These are phyloP conservation scores for Chelonus formosanus DNA, from an alignment of 2,888 invertebrate genomes.

Conservation along the genomic window DNA sequence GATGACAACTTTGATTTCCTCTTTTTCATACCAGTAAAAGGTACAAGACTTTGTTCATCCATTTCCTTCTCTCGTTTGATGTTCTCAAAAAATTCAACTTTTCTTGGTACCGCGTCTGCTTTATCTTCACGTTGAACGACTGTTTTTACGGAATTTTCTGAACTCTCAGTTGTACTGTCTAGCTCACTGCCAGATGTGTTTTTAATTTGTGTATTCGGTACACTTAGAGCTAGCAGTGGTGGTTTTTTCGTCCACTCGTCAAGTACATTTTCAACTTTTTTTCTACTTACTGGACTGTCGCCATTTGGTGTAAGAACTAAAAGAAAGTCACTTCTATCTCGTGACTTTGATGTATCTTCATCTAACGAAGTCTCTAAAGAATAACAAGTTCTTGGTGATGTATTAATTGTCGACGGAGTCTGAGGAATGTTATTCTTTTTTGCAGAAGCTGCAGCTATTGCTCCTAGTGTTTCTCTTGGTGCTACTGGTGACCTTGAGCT, in stretches of 20 bases:
- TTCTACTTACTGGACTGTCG: conserved; percentile 50
- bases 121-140: conserved; percentile 70
- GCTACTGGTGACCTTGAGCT: conserved; percentile 50
- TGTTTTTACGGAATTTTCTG: conserved; percentile 76
- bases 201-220: conserved; percentile 44
- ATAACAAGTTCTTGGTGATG: conserved; percentile 66
- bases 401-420: conserved; percentile 35
- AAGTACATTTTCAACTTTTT: conserved; percentile 61
- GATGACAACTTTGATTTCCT: conserved; percentile 63
- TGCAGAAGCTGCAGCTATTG: conserved; percentile 47
- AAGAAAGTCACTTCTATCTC: conserved; percentile 63
- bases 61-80: conserved; percentile 61
- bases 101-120: conserved; percentile 75
- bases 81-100: conserved; percentile 83
- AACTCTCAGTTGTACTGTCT: conserved; percentile 73
- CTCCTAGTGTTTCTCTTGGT: conserved; percentile 64
- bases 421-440: conserved; percentile 48
- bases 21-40: conserved; percentile 37
- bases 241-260: conserved; percentile 66
- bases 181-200: conserved; percentile 73
- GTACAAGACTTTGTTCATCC: conserved; percentile 39
- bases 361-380: conserved; percentile 65
- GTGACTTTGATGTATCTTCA: conserved; percentile 44
- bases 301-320: conserved; percentile 64
- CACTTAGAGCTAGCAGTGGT: conserved; percentile 50